Evolutionary conservation across 2,888 invertebrate species (phyloP), one percentile per base, ranked within the genome.

Genomic region (Metopia argyrocephala): DNA sequence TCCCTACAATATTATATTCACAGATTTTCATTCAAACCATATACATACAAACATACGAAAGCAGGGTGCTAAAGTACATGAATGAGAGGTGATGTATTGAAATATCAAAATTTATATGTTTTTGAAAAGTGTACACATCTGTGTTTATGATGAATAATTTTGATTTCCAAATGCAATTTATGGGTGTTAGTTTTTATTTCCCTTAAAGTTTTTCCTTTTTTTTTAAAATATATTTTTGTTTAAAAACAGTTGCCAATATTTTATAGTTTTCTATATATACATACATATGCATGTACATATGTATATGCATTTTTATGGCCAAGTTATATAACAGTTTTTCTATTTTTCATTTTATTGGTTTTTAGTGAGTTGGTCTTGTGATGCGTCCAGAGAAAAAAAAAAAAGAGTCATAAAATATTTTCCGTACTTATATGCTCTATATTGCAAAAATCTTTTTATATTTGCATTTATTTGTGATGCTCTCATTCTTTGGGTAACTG

Each of bases 131-230:
- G 5, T 70, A 50, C 64, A 52, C 70, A 70, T 78, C 71, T 78
- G 71, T 71, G 78, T 66, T 71, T 20, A 56, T 71, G 78, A 71
- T 78, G 78, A 78, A 78, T 78, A 78, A 69, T 71, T 78, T 78
- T 61, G 78, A 78, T 78, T 78, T 78, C 45, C 71, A 71, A 76
- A 71, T 71, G 71, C 78, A 78, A 66, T 78, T 71, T 78, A 73
- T 78, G 71, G 59, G 54, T 78, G 76, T 69, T 75, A 59, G 66
- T 76, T 76, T 76, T 69, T 69, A 69, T 62, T 69, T 76, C 25
- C 15, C 15, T 69, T 38, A 38, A 38, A 38, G 15, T 38, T 38
- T 38, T 38, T 12, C 38, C 7, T 18, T 46, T 23, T 28, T 54
- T 27, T 28, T 68, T 9, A n/a, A 20, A 12, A 12, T 38, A 1